phyloP scores from a whole-genome alignment of 1,140 invertebrate genomes.

The Condylostylus longicornis region DNA sequence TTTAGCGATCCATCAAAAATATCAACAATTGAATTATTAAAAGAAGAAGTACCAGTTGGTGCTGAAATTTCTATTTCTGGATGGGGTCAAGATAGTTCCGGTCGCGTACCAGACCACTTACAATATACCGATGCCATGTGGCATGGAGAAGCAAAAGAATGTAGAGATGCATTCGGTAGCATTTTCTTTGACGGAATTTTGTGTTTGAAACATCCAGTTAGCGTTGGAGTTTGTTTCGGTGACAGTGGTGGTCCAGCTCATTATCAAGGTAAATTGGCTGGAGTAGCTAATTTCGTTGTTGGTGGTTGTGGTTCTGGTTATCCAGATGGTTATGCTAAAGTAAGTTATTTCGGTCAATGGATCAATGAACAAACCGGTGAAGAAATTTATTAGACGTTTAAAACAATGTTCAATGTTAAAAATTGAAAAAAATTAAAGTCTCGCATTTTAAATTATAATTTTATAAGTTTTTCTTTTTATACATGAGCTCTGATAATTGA shows the following conservation, averaged over 20 bases:
- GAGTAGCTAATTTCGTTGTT: constrained; percentile 19
- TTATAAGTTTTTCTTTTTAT: too few relatives aligned
- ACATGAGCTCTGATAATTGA: too few relatives aligned
- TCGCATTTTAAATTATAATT: too few relatives aligned
- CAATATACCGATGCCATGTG: constrained; percentile 16
- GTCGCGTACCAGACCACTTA: constrained; percentile 11
- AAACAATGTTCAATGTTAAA: too few relatives aligned
- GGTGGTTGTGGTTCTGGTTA: constrained; percentile 14
- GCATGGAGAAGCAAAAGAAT: constrained; percentile 8
- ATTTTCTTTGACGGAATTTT: constrained; percentile 15
- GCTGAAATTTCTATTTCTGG: constrained; percentile 13
- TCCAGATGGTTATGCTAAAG: constrained; percentile 40
- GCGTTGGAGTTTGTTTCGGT: constrained; percentile 16
- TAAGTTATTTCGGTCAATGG: constrained; percentile 33
- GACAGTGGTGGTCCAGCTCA: constrained; percentile 25
- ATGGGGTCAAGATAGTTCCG: constrained; percentile 15
- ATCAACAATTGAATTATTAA: constrained; percentile 15
- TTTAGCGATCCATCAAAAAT: constrained; percentile 15
- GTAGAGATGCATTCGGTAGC: constrained; percentile 12
- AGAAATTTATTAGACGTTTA: too few relatives aligned
- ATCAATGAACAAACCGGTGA: constrained; percentile 20
- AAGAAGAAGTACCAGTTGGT: constrained; percentile 11
- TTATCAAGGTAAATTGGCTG: constrained; percentile 19
- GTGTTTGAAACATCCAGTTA: constrained; percentile 11
- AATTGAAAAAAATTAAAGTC: too few relatives aligned